Evolutionary conservation across 2,113 vertebrate genomes (phyloP), one percentile per base, ranked within the genome.

Genomic region (Sinocyclocheilus anshuiensis): DNA sequence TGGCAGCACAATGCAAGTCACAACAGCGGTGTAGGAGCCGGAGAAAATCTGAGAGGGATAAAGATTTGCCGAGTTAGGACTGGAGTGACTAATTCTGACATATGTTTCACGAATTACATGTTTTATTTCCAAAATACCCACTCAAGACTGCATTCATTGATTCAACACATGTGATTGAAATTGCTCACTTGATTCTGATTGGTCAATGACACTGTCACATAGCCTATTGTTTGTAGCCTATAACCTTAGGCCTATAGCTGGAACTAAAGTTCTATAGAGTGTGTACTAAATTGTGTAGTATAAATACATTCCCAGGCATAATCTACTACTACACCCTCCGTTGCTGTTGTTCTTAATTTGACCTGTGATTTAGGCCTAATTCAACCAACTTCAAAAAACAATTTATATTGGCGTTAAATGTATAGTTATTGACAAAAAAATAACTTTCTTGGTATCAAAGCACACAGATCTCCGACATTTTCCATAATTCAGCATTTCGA

Each of bases 1-100:
- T 80, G 89, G 88, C 86, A 87, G 81, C 53, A n/a, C 29, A 78
- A 53, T 79, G 59, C 39, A 72, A 84, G 33, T 39, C 53, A 39
- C n/a, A 72, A 16, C 26, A 16, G 16, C 6, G 5, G 16, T 78
- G 9, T 39, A 0, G 8, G 45, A 39, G 6, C 33, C 1, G 36
- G n/a, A 77, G 29, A 15, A n/a, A 39, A 53, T 77, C 53, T 33
- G 4, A 26, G 2, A 55, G 15, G 12, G 4, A 57, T 26, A 59
- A 33, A 78, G 69, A 18, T 39, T 20, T 39, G 9, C 15, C 16
- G 29, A 7, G 4, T 18, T 20, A 65, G 24, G 26, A 33, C 15
- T 18, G 18, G 26, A 16, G 7, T 69, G 13, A 69, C 22, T n/a
- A n/a, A 69, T 33, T 29, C 29, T 65, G 11, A 67, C 26, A 33